Base-by-base conservation (phyloP, 2,113 vertebrate genomes). In the Peromyscus polionotus region DNA sequence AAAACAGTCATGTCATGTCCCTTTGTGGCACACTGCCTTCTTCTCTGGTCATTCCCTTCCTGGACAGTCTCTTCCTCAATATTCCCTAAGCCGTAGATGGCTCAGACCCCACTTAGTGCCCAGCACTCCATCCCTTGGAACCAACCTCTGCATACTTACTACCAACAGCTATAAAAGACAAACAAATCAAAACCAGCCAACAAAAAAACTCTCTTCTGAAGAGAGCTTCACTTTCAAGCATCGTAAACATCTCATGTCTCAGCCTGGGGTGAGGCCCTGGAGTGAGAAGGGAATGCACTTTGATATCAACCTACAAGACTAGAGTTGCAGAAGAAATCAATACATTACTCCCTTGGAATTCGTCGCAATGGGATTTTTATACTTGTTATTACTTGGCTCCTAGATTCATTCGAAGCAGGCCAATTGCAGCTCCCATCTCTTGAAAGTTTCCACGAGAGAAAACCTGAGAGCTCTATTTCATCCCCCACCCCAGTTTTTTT, bases 381-480 rank as follows among this genome's bases (percentile, higher is more conserved):
- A 89, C 13, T 84, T 93, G 77, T 42, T 68, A 72, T 93, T 83
- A 76, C 75, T 93, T 65, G 73, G 94, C 84, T 96, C 96, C 90
- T n/a, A 85, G 57, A 79, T 63, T 96, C 87, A 93, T 79, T 94
- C 73, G 65, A 80, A 0, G 0, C 76, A 93, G 79, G 87, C 91
- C 93, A 95, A 92, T 91, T 36, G 73, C 86, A 87, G 94, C 72
- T 87, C 48, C 48, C 63, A 57, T 95, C 95, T 72, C 85, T 97
- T 94, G 59, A 73, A 95, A 96, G 79, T 97, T 97, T 97, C 94
- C 88, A 95, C 90, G 92, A 96, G 92, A 96, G 94, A 95, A 97
- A 96, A 95, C 87, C 90, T 39, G 91, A 96, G 90, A 24, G 24
- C 70, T 91, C 61, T 72, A 73, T 88, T 91, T 20, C 39, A 54